These are phyloP conservation scores for Melanerpes formicivorus DNA, from an alignment of 2,113 vertebrate species.

Conservation along the genomic window DNA sequence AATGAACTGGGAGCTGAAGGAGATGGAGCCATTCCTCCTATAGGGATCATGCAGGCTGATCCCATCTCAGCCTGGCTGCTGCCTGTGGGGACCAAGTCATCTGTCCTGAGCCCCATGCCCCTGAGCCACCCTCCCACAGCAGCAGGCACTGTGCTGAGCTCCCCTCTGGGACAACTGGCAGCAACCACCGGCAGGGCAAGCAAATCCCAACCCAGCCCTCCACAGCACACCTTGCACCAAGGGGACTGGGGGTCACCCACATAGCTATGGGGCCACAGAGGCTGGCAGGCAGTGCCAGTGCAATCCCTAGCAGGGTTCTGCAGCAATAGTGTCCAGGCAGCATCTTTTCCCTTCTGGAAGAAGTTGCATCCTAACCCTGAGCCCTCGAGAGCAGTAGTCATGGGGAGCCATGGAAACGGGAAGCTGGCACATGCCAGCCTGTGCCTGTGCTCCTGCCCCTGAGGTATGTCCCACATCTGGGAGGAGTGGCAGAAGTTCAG, in stretches of 20 bases:
- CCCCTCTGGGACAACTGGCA: neutral
- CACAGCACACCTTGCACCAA: neutral
- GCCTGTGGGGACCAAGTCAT: neutral
- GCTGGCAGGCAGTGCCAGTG: neutral
- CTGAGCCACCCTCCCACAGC: neutral
- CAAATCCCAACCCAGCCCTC: neutral
- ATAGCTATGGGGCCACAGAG: accelerated
- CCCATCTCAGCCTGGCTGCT: neutral
- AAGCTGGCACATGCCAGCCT: neutral
- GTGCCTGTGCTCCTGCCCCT: neutral
- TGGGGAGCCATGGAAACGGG: conserved; percentile 22
- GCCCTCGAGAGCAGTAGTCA: neutral
- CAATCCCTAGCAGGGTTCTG: neutral
- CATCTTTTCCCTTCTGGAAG: conserved; percentile 5
- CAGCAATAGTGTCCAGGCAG: neutral
- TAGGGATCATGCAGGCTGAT: neutral
- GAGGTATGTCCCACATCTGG: neutral
- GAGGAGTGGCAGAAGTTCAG: neutral
- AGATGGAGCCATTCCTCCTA: neutral
- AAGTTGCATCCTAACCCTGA: neutral
- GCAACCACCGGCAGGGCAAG: accelerated
- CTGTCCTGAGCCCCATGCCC: neutral
- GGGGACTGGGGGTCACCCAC: accelerated
- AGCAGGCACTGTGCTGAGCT: neutral
- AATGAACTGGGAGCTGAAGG: neutral